Evolutionary conservation across 2,888 invertebrate species (phyloP).

Genomic region (Coleophora deauratella): DNA sequence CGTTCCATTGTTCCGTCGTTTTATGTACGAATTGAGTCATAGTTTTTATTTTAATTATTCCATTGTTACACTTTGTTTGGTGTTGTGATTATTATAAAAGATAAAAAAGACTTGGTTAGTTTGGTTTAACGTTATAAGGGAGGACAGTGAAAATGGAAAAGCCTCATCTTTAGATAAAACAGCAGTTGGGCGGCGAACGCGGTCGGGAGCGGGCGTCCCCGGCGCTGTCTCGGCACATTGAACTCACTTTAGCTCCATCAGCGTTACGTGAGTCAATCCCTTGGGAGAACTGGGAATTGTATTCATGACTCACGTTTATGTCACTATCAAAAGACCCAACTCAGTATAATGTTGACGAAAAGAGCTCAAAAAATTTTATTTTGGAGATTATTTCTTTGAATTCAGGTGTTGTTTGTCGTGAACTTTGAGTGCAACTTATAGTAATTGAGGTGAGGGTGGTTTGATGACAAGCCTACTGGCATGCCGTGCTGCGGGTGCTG

Average conservation of each 20-base stretch:
- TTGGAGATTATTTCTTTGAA: no score
- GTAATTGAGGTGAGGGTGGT: slow-evolving; percentile 9
- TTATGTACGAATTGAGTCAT: no score
- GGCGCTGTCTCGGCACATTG: slow-evolving; percentile 17
- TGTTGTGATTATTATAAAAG: background rate
- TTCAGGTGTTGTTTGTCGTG: no score
- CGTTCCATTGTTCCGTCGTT: slow-evolving; percentile 1
- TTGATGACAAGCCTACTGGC: slow-evolving; percentile 7
- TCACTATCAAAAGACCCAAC: background rate
- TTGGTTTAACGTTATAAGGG: slow-evolving; percentile 10
- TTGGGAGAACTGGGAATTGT: slow-evolving; percentile 16
- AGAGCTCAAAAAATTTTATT: no score
- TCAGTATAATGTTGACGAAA: no score
- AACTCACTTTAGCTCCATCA: slow-evolving; percentile 24
- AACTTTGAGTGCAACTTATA: background rate
- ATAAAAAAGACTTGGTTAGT: slow-evolving; percentile 3
- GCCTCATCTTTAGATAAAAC: slow-evolving; percentile 25
- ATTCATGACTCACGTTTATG: slow-evolving; percentile 3
- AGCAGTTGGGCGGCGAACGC: slow-evolving; percentile 60
- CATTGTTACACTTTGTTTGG: no score
- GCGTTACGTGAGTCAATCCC: slow-evolving; percentile 25
- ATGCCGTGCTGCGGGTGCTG: slow-evolving; percentile 71
- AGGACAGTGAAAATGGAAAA: slow-evolving; percentile 43
- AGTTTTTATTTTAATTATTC: no score
- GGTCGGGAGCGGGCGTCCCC: slow-evolving; percentile 36